These are phyloP conservation scores for Ichneumoninae sp. DNA, from an alignment of 2,888 invertebrate species.

Conservation along the genomic window DNA sequence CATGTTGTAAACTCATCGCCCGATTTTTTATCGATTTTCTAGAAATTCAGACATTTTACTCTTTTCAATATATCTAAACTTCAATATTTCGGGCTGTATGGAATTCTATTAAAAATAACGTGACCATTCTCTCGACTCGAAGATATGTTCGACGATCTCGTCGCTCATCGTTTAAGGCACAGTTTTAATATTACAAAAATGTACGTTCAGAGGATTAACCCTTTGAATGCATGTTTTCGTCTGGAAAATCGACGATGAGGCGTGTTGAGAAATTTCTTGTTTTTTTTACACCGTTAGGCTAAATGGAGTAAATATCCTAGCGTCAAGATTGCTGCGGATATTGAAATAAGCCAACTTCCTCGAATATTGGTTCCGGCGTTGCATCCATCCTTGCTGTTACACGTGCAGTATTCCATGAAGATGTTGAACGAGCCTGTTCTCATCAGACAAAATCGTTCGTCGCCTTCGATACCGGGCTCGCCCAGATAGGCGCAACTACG, in stretches of 20 bases:
- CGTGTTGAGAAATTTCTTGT: background rate
- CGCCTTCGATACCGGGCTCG: slow-evolving; percentile 94
- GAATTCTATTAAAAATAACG: background rate
- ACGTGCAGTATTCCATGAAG: slow-evolving; percentile 97
- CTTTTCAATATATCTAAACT: no score
- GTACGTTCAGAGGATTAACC: background rate
- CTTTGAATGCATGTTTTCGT: no score
- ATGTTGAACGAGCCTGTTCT: slow-evolving; percentile 96
- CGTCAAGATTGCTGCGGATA: slow-evolving; percentile 58
- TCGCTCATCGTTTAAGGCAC: slow-evolving; percentile 1
- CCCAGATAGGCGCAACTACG: slow-evolving; percentile 95
- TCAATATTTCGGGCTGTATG: background rate
- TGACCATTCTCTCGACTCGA: background rate
- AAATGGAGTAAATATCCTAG: slow-evolving; percentile 61
- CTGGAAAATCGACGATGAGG: no score
- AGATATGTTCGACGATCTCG: background rate
- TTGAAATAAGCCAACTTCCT: slow-evolving; percentile 68
- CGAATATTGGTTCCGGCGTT: slow-evolving; percentile 86
- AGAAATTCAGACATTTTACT: background rate
- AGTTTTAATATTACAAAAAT: background rate
- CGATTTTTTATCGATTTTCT: background rate
- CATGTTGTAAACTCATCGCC: background rate
- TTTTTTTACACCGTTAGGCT: slow-evolving; percentile 28
- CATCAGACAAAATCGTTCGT: slow-evolving; percentile 96
- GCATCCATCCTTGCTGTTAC: slow-evolving; percentile 96